Evolutionary conservation across 2,797 vertebrate genomes (phyloP), one percentile per base, ranked within the genome.

Genomic region (Channa striata): DNA sequence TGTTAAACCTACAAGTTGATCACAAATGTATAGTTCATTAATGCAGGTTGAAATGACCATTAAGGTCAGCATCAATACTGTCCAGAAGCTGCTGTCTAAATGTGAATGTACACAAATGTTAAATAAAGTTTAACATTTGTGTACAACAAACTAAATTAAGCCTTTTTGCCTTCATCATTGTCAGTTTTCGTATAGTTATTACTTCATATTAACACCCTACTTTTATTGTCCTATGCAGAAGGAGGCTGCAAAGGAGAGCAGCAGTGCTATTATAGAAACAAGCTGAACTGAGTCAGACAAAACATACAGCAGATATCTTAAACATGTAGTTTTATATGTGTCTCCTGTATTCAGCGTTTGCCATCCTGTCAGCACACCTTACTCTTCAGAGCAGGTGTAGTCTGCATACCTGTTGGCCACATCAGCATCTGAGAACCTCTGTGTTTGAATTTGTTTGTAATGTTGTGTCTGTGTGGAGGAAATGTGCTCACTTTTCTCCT

Each of bases 361-460:
- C 68, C 54, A 19, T 52, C 53, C 64, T 47, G 59, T 71, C 68
- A 59, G 61, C 64, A 68, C 56, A 59, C 34, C 13, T 70, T 54
- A 19, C 79, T 71, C 61, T 51, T 43, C 17, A 67, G 46, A 72
- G 62, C 85, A 86, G 89, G 83, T 89, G 84, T 88, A 77, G 68
- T 59, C 57, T 63, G 59, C 21, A 30, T 83, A 73, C 50, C 76
- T 74, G 49, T 47, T 10, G 1, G 60, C 78, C 81, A 85, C 49
- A 56, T 92, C 78, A 58, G 62, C 73, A 40, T 75, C 76, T 82
- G 17, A 81, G 68, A 87, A 83, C 49, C 79, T 69, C 60, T 78
- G 78, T 89, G 82, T 81, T 91, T 81, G 88, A 77, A 82, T 87
- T 84, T 88, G 87, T 89, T 90, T 89, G 85, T 77, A 49, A 75